These are phyloP conservation scores for Tretioscincus oriximinensis DNA, from an alignment of 2,113 vertebrate genomes.

Conservation along the genomic window DNA sequence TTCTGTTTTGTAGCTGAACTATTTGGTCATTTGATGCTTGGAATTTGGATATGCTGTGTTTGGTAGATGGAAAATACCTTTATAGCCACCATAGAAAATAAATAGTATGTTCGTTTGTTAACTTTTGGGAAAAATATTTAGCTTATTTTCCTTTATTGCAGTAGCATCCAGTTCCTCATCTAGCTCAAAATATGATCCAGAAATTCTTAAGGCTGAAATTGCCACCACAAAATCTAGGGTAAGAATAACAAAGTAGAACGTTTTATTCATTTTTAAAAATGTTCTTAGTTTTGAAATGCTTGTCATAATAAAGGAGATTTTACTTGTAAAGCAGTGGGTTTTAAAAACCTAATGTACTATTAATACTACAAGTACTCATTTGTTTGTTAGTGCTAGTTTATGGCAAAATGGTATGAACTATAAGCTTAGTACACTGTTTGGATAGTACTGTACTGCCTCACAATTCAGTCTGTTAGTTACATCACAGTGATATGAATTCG, in stretches of 20 bases:
- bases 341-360: no score
- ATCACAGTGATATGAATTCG: no score
- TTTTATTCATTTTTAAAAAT: no score
- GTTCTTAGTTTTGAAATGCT: constrained; percentile 14
- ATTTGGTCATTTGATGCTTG: constrained; percentile 41
- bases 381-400: no score
- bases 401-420: no score
- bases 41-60: not conserved
- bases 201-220: constrained; percentile 98
- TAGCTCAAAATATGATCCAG: constrained; percentile 96
- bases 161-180: constrained; percentile 94
- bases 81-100: not conserved
- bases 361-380: no score
- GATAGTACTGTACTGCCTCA: no score
- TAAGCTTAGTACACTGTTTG: no score
- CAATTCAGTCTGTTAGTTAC: no score
- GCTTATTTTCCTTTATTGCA: constrained; percentile 63
- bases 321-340: no score
- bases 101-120: not conserved
- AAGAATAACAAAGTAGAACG: constrained; percentile 51
- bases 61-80: not conserved
- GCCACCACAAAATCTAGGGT: constrained; percentile 96
- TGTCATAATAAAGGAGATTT: not conserved
- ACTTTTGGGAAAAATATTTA: not conserved
- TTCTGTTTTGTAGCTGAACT: constrained; percentile 21